A percentile compares a stretch with the other conserved stretches of the same genome.
phyloP scores from a whole-genome alignment of 2,888 invertebrate genomes.

The Chaetoderma sp. region DNA sequence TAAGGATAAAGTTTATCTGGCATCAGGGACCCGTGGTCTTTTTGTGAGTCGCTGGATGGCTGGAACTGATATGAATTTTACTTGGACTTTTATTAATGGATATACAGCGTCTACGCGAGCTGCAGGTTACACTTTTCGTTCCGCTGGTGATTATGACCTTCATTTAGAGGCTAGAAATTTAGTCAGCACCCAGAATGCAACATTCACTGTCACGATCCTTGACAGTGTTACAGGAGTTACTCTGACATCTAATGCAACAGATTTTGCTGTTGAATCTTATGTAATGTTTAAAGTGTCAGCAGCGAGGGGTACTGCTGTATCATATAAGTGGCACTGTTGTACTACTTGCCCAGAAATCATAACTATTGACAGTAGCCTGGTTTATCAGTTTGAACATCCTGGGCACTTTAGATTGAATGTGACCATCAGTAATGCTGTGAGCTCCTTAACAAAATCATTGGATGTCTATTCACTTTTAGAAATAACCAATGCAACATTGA shows the following conservation, averaged over 20 bases:
- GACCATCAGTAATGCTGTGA: slow-evolving; percentile 4
- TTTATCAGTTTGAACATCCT: slow-evolving; percentile 6
- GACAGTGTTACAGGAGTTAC: background rate
- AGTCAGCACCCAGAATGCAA: background rate
- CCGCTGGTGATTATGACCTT: too few relatives aligned
- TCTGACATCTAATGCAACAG: slow-evolving; percentile 7
- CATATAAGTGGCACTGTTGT: slow-evolving; percentile 33
- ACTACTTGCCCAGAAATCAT: too few relatives aligned
- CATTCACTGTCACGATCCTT: slow-evolving; percentile 6
- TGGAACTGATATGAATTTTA: slow-evolving; percentile 9
- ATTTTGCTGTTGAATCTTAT: slow-evolving; percentile 3
- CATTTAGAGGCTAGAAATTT: background rate
- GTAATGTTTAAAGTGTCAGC: slow-evolving; percentile 16
- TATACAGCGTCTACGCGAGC: too few relatives aligned
- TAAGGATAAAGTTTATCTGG: too few relatives aligned
- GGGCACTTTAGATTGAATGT: slow-evolving; percentile 1
- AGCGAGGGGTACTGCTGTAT: slow-evolving; percentile 24
- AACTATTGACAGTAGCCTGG: too few relatives aligned
- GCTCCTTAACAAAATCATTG: too few relatives aligned
- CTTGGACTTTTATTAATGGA: slow-evolving; percentile 8
- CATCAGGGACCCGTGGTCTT: too few relatives aligned
- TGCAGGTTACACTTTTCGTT: too few relatives aligned
- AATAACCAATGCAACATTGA: too few relatives aligned
- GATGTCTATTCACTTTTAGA: too few relatives aligned
- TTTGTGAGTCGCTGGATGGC: too few relatives aligned